Base-by-base conservation (phyloP, 53 echinoderm and acorn worm species). In the Patiria pectinifera region DNA sequence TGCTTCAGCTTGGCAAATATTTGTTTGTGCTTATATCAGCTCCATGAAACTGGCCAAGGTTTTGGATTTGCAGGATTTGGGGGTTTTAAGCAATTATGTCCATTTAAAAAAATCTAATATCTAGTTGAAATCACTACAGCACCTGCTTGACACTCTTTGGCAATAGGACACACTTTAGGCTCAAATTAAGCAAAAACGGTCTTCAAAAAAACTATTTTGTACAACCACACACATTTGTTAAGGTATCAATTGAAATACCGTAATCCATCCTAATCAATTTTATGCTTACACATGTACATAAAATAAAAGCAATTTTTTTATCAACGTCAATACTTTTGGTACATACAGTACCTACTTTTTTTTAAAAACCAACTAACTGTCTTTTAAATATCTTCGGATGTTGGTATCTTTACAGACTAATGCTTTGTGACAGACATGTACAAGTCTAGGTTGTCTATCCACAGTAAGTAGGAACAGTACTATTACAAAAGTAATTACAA, bases 401-500 rank as follows among this genome's bases (percentile, higher is more conserved):
- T 74, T 35, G 35, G 35, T 35, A 35, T 35, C 35, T 23, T 18
- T 74, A n/a, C 13, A 18, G 24, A 24, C 22, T 21, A 23, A 74
- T 23, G n/a, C 24, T 74, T 24, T 6, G 24, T 66, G 66, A 15
- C 14, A 18, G 74, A 74, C 74, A n/a, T 18, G 74, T 74, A 8
- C 19, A 66, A 74, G 74, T 74, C 11, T 74, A 23, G 19, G 24
- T 74, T 18, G 24, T 23, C 74, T 46, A 46, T 78, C 79, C 47
- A 14, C 76, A 24, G 35, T 69, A 53, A 23, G 49, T 82, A 53
- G 24, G 13, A 16, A 74, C 53, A 82, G 59, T 82, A 82, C 45
- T 45, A 84, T 47, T 84, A 63, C 66, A 84, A 84, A 84, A 84
- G 62, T 84, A 84, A 82, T 82, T 82, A 82, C 82, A 53, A 82